Evolutionary conservation across 2,797 vertebrate genomes (phyloP), one percentile per base, ranked within the genome.

Genomic region (Phoebastria nigripes): DNA sequence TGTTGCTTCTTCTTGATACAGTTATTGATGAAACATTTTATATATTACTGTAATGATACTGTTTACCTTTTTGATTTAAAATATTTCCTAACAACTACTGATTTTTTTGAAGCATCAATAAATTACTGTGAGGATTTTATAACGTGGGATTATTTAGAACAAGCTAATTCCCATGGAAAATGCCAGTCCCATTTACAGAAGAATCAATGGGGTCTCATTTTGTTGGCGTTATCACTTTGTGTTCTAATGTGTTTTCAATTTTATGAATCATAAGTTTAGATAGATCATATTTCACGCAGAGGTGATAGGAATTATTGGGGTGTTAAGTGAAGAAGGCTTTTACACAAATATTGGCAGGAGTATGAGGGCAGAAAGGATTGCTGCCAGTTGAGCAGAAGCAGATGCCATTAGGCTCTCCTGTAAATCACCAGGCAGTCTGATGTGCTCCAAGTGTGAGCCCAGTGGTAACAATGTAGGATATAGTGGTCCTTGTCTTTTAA

Each of bases 321-420:
- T 83, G 39, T 73, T 72, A 77, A 54, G 61, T 78, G 92, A 78
- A 72, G 62, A 69, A 93, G 70, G 72, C 62, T 93, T 95, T 95
- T 81, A 47, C 49, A 69, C 52, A 86, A 69, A 71, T 93, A 81
- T 39, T 73, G 91, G 69, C 85, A 69, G 54, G 37, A 63, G 5
- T 41, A 39, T 18, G 49, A 90, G 83, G 56, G 73, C 87, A 91
- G 65, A 79, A 93, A 61, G 56, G 44, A 72, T 63, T 87, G 61
- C 56, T 91, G 65, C 72, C 35, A 29, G 52, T 21, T 42, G 73
- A 91, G 77, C 72, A 69, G 82, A 78, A 82, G 62, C 47, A 82
- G 90, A 31, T 82, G 55, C 54, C 46, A 12, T 84, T 72, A 76
- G 39, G 44, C 54, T 72, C 12, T 76, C 66, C 73, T 47, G 62